Evolutionary conservation across 2,797 vertebrate genomes (phyloP).

Genomic region (Pipistrellus pipistrellus): DNA sequence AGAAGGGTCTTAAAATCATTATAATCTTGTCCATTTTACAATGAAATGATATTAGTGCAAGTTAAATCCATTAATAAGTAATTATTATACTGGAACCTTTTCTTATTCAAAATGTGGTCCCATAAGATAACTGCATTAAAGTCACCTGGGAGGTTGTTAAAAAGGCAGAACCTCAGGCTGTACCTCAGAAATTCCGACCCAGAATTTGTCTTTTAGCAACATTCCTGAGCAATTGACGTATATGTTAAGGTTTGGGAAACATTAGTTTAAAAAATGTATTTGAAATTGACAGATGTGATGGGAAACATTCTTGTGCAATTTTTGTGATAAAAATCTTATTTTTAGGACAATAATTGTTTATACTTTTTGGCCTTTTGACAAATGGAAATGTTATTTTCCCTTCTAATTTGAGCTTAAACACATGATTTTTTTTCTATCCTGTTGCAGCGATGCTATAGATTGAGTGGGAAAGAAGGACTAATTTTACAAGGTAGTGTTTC

Average conservation of each 20-base stretch:
- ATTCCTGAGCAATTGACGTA: not conserved
- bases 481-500: not conserved
- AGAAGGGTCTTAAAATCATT: not conserved
- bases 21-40: not conserved
- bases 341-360: not conserved
- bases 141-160: not conserved
- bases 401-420: not conserved
- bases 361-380: not conserved
- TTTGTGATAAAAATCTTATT: not conserved
- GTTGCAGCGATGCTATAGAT: not conserved
- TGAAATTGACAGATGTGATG: not conserved
- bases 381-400: not conserved
- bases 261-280: not conserved
- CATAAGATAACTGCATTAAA: not conserved
- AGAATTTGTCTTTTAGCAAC: slow-evolving; percentile 1
- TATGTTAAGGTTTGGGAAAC: not conserved
- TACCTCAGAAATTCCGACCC: not conserved
- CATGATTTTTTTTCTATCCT: not conserved
- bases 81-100: not conserved
- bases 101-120: not conserved
- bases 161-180: not conserved
- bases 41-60: not conserved
- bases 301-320: not conserved
- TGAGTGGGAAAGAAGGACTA: not conserved
- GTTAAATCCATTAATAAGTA: not conserved